These are phyloP conservation scores for Drosophila orena DNA, from an alignment of 1,140 invertebrate species.

Conservation along the genomic window DNA sequence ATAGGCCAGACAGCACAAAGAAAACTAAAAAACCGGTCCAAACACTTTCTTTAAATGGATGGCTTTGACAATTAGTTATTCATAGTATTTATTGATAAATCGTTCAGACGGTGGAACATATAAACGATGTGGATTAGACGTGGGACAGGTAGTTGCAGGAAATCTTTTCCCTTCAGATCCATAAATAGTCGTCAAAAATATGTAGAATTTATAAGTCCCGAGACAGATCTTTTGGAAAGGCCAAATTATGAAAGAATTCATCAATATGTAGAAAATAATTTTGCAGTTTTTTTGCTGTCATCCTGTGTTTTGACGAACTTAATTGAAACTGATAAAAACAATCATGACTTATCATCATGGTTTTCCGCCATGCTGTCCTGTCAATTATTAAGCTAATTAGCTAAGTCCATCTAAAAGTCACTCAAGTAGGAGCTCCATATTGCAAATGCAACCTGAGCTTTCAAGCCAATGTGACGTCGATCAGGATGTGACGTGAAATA, in stretches of 20 bases:
- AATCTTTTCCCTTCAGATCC: conserved; percentile 14
- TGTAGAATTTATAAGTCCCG: conserved; percentile 68
- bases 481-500: conserved; percentile 34
- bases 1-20: conserved; percentile 60
- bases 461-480: conserved; percentile 11
- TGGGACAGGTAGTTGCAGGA: conserved; percentile 22
- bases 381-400: conserved; percentile 77
- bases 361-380: conserved; percentile 51
- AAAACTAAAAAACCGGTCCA: conserved; percentile 33
- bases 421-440: conserved; percentile 35
- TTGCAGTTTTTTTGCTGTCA: too few species aligned
- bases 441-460: conserved; percentile 39
- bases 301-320: too few species aligned
- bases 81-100: conserved; percentile 27
- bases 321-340: too few species aligned
- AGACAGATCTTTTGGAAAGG: conserved; percentile 22
- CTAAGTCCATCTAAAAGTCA: conserved; percentile 62
- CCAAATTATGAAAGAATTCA: conserved; percentile 55
- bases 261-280: conserved; percentile 39
- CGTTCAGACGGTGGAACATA: conserved; percentile 13
- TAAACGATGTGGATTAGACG: conserved; percentile 27
- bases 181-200: conserved; percentile 74
- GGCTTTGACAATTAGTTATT: conserved; percentile 58
- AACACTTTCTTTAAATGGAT: conserved; percentile 16
- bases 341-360: conserved; percentile 15